These are phyloP conservation scores for Lucilia cuprina DNA, from an alignment of 1,140 invertebrate genomes.

Conservation along the genomic window DNA sequence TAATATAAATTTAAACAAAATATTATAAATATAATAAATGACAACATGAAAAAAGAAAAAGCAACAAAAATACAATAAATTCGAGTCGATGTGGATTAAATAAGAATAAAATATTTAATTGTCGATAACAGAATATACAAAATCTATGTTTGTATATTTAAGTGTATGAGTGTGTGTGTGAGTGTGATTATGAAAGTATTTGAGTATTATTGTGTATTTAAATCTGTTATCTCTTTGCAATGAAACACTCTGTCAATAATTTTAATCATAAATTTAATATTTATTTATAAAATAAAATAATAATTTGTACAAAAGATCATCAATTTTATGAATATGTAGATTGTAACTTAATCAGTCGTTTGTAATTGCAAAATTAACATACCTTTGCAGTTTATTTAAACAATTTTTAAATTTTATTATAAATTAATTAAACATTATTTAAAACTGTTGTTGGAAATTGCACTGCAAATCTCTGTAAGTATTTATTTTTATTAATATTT, in stretches of 20 bases:
- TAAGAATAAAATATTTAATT: not conserved
- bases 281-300: not conserved
- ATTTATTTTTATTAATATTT: no score
- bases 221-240: not conserved
- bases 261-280: not conserved
- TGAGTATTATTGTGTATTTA: not conserved
- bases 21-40: not conserved
- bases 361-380: no score
- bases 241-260: not conserved
- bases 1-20: no score
- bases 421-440: no score
- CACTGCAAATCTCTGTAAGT: no score
- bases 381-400: no score
- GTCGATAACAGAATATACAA: not conserved
- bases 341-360: no score
- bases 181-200: not conserved
- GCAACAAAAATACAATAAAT: not conserved
- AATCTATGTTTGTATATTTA: not conserved
- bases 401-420: no score
- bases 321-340: no score
- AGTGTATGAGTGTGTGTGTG: not conserved
- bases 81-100: not conserved
- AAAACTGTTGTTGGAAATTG: no score
- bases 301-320: no score
- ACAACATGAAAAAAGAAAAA: not conserved